Conservation (phyloP, 2,888 invertebrate genomes). For the Lasius platythorax region DNA sequence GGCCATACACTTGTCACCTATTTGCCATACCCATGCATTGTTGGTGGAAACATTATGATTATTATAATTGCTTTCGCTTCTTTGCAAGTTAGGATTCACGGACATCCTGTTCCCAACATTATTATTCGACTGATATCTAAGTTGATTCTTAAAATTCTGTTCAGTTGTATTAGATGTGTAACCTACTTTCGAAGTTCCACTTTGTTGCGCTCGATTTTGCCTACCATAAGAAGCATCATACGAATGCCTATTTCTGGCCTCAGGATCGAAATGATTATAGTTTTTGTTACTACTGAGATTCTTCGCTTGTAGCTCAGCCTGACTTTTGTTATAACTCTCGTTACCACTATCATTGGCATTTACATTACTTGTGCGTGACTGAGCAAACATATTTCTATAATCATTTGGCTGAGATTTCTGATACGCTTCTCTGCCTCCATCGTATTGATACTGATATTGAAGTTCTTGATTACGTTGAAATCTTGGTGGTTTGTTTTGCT, state of each 20-base stretch:
- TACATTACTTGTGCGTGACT: constrained; percentile 71
- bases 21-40: constrained; percentile 89
- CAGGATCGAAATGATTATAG: constrained; percentile 74
- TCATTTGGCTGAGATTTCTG: constrained; percentile 76
- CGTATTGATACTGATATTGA: constrained; percentile 75
- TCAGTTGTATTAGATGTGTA: constrained; percentile 70
- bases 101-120: constrained; percentile 63
- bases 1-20: constrained; percentile 94
- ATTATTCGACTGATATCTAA: constrained; percentile 73
- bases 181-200: constrained; percentile 70
- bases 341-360: constrained; percentile 67
- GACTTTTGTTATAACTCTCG: constrained; percentile 71
- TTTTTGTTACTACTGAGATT: constrained; percentile 71
- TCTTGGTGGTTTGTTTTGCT: constrained; percentile 87
- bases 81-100: constrained; percentile 69
- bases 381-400: constrained; percentile 75
- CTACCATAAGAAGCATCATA: constrained; percentile 75
- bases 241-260: constrained; percentile 71
- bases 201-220: constrained; percentile 76
- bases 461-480: constrained; percentile 87
- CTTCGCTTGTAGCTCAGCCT: constrained; percentile 71
- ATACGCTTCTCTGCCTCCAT: constrained; percentile 71
- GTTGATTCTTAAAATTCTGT: constrained; percentile 78
- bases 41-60: constrained; percentile 72
- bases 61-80: constrained; percentile 73